Conservation (phyloP, 2,888 invertebrate species). For the Molorchus minor region DNA sequence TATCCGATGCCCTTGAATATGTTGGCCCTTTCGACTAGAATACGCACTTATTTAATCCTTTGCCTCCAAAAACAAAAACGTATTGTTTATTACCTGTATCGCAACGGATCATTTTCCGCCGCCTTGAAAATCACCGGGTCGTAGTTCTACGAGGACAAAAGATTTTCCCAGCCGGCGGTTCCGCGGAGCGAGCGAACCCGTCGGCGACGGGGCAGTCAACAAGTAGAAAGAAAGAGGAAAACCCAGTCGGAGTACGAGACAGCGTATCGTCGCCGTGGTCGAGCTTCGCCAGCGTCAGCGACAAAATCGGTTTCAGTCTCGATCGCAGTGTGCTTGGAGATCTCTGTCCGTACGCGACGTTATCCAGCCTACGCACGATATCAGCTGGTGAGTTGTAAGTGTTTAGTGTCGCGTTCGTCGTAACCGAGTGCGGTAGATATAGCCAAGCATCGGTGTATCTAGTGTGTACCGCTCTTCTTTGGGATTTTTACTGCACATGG, state of each 20-base stretch:
- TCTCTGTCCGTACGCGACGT: conserved; percentile 26
- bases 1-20: too few species aligned
- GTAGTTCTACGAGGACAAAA: conserved; percentile 21
- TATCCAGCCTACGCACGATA: conserved; percentile 33
- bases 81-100: too few species aligned
- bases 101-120: too few species aligned
- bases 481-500: conserved; percentile 28
- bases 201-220: conserved; percentile 33
- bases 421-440: conserved; percentile 4
- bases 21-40: too few species aligned
- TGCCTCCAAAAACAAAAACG: too few species aligned
- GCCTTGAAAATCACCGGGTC: neutral
- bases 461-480: conserved; percentile 14
- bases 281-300: conserved; percentile 20
- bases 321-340: conserved; percentile 33
- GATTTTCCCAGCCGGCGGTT: conserved; percentile 33
- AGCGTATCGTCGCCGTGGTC: conserved; percentile 36
- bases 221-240: conserved; percentile 40
- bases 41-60: too few species aligned
- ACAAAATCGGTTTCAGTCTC: conserved; percentile 31
- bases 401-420: conserved; percentile 8
- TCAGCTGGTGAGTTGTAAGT: conserved; percentile 42
- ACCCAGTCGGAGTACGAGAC: conserved; percentile 33
- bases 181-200: conserved; percentile 33
- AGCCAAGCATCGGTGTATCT: neutral